phyloP scores from a whole-genome alignment of 1,140 invertebrate species.

The Mesaphorura yosii region DNA sequence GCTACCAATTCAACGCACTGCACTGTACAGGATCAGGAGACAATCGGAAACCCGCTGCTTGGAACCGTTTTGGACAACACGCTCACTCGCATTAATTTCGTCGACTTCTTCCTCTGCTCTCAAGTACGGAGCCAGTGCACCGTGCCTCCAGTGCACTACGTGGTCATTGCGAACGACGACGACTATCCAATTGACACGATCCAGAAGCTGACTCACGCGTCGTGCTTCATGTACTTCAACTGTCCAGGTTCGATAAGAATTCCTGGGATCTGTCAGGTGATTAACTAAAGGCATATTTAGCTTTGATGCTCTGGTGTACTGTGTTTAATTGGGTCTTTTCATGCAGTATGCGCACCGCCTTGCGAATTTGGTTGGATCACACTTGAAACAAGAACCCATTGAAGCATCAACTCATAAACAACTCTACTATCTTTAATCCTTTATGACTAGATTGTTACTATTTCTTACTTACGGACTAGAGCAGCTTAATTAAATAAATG shows the following conservation, averaged over 20 bases:
- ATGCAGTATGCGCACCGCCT: not conserved
- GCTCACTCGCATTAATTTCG: constrained; percentile 61
- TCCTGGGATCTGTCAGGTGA: constrained; percentile 65
- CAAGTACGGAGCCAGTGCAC: constrained; percentile 58
- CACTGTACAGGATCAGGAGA: not conserved
- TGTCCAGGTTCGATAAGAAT: constrained; percentile 83
- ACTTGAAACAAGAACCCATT: not conserved
- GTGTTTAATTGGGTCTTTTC: not conserved
- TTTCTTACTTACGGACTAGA: too few species aligned
- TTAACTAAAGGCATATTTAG: not conserved
- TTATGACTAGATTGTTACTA: too few species aligned
- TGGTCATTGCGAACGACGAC: constrained; percentile 63
- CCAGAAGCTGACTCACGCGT: constrained; percentile 72
- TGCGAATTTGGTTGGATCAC: not conserved
- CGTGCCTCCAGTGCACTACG: constrained; percentile 77
- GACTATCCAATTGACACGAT: constrained; percentile 63
- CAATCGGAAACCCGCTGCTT: constrained; percentile 56
- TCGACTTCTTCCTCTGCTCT: constrained; percentile 79
- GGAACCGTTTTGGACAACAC: constrained; percentile 71
- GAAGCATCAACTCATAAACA: too few species aligned
- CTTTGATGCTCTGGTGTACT: not conserved
- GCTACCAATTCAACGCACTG: not conserved
- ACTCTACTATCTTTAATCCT: too few species aligned
- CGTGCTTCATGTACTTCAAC: constrained; percentile 89
- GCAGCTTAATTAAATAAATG: too few species aligned